Conservation (phyloP, 2,113 vertebrate species). For the Acrocephalus kingi region DNA sequence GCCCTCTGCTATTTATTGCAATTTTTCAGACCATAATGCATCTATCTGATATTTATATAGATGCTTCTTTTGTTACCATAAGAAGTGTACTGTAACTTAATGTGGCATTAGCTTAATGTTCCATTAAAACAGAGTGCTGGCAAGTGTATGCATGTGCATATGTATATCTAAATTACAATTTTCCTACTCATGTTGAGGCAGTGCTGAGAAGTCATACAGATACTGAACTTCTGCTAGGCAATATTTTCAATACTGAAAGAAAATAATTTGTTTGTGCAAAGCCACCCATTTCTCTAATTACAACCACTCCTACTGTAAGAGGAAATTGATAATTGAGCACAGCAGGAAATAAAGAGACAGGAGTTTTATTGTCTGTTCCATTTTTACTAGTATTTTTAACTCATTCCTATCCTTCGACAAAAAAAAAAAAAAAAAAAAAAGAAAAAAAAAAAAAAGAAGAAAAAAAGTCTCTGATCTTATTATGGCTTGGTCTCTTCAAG, state of each 20-base stretch:
- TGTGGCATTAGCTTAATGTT: constrained; percentile 40
- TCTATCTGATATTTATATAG: constrained; percentile 31
- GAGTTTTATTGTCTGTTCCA: background rate
- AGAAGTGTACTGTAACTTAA: constrained; percentile 31
- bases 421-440: background rate
- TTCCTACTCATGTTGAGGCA: background rate
- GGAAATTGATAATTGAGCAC: constrained; percentile 18
- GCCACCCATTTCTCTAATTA: background rate
- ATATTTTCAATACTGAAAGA: background rate
- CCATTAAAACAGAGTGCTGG: constrained; percentile 10
- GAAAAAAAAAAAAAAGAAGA: too few relatives aligned
- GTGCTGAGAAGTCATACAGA: background rate
- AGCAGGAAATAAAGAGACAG: constrained; percentile 15
- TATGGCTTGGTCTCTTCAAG: background rate
- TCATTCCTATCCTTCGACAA: background rate
- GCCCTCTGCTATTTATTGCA: constrained; percentile 43
- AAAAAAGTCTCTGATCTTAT: background rate
- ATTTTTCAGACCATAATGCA: constrained; percentile 2
- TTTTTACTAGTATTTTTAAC: background rate
- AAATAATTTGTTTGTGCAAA: constrained; percentile 24
- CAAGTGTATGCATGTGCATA: background rate
- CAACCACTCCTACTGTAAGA: constrained; percentile 3
- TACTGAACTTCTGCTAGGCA: background rate
- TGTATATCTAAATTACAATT: background rate
- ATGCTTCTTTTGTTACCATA: background rate